Conservation (phyloP, 2,797 vertebrate species). For the Amblyraja radiata region DNA sequence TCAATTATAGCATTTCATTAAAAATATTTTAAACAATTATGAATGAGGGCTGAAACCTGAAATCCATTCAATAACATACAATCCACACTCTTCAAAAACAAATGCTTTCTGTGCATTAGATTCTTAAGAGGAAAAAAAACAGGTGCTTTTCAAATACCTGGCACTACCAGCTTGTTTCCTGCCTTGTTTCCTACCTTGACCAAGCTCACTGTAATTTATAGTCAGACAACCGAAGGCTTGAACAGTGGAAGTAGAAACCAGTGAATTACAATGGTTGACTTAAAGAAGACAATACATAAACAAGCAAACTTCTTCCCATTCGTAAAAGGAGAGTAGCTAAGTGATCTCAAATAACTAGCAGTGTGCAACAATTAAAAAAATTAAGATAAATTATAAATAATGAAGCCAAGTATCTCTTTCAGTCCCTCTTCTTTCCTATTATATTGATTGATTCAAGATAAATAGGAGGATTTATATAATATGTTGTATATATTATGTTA, state of each 20-base stretch:
- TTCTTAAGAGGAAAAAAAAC: background rate
- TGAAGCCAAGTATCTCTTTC: background rate
- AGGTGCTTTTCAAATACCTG: background rate
- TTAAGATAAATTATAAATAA: background rate
- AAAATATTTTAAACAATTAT: background rate
- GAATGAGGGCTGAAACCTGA: background rate
- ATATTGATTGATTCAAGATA: background rate
- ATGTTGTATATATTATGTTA: no score
- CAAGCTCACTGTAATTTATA: background rate
- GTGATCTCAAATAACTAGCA: background rate
- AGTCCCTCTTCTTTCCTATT: no score
- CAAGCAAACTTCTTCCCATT: background rate
- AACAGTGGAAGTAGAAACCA: background rate
- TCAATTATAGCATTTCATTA: background rate
- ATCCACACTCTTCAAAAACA: background rate
- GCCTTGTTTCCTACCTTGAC: background rate
- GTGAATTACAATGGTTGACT: background rate
- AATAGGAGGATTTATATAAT: background rate
- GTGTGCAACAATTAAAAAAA: background rate
- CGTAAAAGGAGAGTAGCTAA: background rate
- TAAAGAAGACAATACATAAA: background rate
- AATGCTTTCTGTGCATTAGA: background rate
- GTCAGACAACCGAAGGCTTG: background rate
- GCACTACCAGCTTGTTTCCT: background rate
- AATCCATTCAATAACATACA: background rate